These are phyloP conservation scores for Pteropus alecto DNA, from an alignment of 2,113 vertebrate genomes.

Conservation along the genomic window DNA sequence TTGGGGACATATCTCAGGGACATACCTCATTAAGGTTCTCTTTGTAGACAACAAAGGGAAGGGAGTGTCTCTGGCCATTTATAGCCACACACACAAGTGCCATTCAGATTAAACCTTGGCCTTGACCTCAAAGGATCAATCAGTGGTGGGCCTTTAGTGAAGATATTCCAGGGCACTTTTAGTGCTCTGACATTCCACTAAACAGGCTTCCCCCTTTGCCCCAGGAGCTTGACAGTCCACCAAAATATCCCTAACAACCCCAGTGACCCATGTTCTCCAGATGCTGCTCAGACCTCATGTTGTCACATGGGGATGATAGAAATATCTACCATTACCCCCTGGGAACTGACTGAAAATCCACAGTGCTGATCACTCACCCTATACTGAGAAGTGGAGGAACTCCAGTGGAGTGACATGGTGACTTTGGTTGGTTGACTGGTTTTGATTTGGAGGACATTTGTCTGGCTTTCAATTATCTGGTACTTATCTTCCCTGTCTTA, in stretches of 20 bases:
- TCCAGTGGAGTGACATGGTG: not conserved
- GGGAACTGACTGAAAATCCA: not conserved
- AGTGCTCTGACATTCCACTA: not conserved
- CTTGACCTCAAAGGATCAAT: not conserved
- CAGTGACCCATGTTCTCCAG: not conserved
- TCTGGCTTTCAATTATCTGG: slow-evolving; percentile 8
- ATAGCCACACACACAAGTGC: not conserved
- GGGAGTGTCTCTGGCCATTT: not conserved
- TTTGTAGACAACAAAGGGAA: not conserved
- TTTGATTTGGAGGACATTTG: slow-evolving; percentile 1
- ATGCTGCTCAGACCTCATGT: not conserved
- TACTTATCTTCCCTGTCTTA: not conserved
- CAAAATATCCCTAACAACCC: not conserved
- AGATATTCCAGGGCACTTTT: not conserved
- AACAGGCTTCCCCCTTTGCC: not conserved
- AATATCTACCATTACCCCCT: not conserved
- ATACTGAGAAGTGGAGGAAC: not conserved
- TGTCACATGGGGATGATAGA: not conserved
- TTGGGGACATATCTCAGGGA: not conserved
- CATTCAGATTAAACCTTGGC: not conserved
- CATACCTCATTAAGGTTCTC: not conserved
- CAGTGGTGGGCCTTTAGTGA: not conserved
- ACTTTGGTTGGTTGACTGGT: not conserved
- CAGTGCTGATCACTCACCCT: not conserved
- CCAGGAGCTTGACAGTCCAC: not conserved